These are phyloP conservation scores for Xyrauchen texanus DNA, from an alignment of 2,113 vertebrate species.

Conservation along the genomic window DNA sequence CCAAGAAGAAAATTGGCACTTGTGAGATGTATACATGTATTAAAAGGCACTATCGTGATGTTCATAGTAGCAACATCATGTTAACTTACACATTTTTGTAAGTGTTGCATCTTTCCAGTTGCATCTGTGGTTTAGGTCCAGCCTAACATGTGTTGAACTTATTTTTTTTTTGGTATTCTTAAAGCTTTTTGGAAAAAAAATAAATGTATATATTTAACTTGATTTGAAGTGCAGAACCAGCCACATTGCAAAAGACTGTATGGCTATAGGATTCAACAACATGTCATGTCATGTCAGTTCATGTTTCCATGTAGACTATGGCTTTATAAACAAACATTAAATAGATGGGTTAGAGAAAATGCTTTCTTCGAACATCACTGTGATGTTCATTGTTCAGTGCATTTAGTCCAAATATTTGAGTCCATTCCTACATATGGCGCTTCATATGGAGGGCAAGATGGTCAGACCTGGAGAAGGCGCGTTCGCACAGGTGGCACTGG, in stretches of 20 bases:
- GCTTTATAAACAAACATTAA: conserved; percentile 57
- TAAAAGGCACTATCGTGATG: conserved; percentile 65
- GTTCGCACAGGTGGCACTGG: conserved; percentile 94
- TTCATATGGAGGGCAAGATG: conserved; percentile 98
- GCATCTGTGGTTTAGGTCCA: conserved; percentile 66
- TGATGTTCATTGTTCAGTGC: conserved; percentile 50
- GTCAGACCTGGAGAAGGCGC: conserved; percentile 92
- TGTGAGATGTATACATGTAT: conserved; percentile 57
- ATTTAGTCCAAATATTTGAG: conserved; percentile 31
- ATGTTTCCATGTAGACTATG: conserved; percentile 44
- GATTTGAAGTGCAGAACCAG: conserved; percentile 82
- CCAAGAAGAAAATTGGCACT: conserved; percentile 56
- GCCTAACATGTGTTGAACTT: conserved; percentile 63
- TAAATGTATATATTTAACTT: too few relatives aligned
- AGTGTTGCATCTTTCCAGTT: conserved; percentile 62
- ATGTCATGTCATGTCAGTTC: conserved; percentile 60
- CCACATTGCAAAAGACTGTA: conserved; percentile 69
- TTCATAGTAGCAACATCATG: conserved; percentile 55
- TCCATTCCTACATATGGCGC: conserved; percentile 81
- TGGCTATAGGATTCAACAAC: conserved; percentile 50
- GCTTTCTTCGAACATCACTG: conserved; percentile 37
- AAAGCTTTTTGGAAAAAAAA: conserved; percentile 10
- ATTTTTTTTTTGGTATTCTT: conserved; percentile 58
- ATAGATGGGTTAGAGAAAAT: conserved; percentile 54
- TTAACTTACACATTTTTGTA: conserved; percentile 46